Conservation (phyloP, 2,113 vertebrate species). For the Petaurus breviceps region DNA sequence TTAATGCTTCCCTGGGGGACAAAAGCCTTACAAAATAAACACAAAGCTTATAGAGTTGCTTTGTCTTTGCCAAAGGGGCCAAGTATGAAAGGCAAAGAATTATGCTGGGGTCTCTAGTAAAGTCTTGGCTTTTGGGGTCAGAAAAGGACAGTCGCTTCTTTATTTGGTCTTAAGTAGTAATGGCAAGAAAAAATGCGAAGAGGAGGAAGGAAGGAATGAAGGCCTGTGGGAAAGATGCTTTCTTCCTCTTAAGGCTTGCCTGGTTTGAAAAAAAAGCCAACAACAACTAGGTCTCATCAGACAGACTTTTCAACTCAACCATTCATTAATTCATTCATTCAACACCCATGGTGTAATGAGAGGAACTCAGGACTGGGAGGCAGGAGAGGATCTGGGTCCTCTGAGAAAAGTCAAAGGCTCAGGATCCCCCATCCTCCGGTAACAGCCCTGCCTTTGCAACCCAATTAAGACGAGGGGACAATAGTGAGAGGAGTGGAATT, state of each 20-base stretch:
- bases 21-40: background rate
- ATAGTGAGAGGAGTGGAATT: background rate
- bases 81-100: background rate
- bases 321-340: conserved; percentile 3
- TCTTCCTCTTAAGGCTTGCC: background rate
- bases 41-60: background rate
- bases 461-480: background rate
- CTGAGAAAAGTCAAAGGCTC: background rate
- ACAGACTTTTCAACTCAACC: background rate
- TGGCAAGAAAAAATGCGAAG: background rate
- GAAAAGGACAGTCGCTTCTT: background rate
- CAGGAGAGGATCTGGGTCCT: background rate
- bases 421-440: background rate
- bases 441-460: background rate
- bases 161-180: background rate
- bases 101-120: background rate
- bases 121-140: background rate
- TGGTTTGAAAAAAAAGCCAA: background rate
- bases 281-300: background rate
- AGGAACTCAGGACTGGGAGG: background rate
- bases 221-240: background rate
- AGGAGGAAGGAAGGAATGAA: background rate
- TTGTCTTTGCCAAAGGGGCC: background rate
- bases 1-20: background rate
- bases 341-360: background rate